Percentiles rank a stretch among this genome's conserved stretches.
phyloP scores from a whole-genome alignment of 2,113 vertebrate species.

The Ammodytes marinus region DNA sequence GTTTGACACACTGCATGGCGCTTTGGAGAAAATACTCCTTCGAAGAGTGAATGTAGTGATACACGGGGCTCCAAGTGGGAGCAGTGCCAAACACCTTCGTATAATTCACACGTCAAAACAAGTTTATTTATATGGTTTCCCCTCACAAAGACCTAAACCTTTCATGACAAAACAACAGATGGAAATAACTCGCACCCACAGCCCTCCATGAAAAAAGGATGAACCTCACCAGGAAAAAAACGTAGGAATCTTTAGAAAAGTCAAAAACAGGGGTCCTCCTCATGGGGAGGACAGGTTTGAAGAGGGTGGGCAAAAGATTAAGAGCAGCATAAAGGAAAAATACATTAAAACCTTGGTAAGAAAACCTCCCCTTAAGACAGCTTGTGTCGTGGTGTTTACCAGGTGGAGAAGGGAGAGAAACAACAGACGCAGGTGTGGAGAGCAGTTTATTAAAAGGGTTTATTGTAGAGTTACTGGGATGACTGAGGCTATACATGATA shows the following conservation, averaged over 20 bases:
- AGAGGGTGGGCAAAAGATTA: constrained; percentile 11
- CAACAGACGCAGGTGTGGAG: too few species aligned
- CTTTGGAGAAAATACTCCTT: constrained; percentile 6
- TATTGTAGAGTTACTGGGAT: too few species aligned
- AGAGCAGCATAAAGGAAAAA: neutral
- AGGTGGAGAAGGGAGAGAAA: too few species aligned
- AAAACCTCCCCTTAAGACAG: neutral
- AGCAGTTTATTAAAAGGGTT: too few species aligned
- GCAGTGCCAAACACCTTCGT: neutral
- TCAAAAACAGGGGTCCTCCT: neutral
- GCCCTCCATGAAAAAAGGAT: neutral
- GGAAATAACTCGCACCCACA: neutral
- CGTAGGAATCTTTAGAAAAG: neutral
- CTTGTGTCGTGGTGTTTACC: neutral
- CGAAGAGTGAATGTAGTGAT: constrained; percentile 12
- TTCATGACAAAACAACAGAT: constrained; percentile 26
- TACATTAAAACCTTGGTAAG: neutral
- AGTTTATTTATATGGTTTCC: constrained; percentile 15
- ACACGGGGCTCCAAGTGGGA: constrained; percentile 2
- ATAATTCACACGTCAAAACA: constrained; percentile 10
- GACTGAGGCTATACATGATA: too few species aligned
- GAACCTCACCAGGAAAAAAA: constrained; percentile 8
- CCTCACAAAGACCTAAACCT: neutral
- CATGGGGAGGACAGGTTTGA: constrained; percentile 8
- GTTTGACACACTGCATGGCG: neutral